A percentile compares a stretch with the other conserved stretches of the same genome.
These are phyloP conservation scores for Mormoops blainvillei DNA, from an alignment of 2,113 vertebrate genomes.

Conservation along the genomic window DNA sequence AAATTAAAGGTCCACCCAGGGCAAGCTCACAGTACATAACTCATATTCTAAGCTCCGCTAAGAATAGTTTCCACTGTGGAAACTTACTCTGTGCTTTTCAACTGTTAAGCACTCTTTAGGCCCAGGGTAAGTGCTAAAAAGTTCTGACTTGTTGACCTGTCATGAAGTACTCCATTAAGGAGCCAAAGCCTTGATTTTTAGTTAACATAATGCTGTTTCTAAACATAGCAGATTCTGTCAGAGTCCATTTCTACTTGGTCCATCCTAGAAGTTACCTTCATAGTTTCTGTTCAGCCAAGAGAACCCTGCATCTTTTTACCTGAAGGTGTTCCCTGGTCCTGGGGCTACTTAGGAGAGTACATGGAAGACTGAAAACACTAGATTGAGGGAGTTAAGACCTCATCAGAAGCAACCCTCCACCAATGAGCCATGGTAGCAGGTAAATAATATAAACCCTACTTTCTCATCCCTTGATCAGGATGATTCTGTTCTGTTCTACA, in stretches of 20 bases:
- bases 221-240: neutral
- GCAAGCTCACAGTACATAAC: neutral
- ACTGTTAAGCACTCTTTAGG: neutral
- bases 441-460: neutral
- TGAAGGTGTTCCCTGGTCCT: neutral
- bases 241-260: neutral
- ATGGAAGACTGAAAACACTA: neutral
- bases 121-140: neutral
- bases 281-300: neutral
- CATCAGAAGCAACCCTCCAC: neutral
- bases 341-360: neutral
- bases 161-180: neutral
- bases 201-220: neutral
- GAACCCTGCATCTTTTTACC: neutral
- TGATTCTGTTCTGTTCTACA: neutral
- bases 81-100: neutral
- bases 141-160: neutral
- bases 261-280: neutral
- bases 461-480: neutral
- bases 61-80: no score
- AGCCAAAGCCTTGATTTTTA: neutral
- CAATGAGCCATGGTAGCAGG: neutral
- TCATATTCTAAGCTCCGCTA: neutral
- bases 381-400: neutral
- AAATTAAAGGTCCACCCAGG: neutral